A percentile compares a stretch with the other conserved stretches of the same genome.
These are phyloP conservation scores for Nomada fucata DNA, from an alignment of 2,888 invertebrate genomes.

Conservation along the genomic window DNA sequence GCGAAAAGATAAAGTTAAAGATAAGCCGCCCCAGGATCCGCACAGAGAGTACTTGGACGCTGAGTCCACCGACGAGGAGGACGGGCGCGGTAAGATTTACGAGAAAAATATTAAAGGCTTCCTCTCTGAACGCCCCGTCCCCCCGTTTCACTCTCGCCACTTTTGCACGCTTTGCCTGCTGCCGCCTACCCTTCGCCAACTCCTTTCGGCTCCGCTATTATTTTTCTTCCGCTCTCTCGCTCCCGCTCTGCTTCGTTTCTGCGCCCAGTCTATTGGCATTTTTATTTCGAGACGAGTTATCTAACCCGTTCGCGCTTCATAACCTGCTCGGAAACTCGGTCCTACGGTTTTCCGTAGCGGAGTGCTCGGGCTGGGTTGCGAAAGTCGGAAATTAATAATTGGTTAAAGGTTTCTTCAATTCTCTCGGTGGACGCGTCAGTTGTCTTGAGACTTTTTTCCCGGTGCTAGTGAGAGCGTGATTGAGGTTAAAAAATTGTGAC, in stretches of 20 bases:
- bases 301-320: neutral
- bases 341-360: too few relatives aligned
- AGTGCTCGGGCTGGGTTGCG: too few relatives aligned
- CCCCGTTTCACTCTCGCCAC: conserved; percentile 8
- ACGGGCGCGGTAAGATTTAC: conserved; percentile 74
- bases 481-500: too few relatives aligned
- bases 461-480: too few relatives aligned
- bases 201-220: conserved; percentile 12
- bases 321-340: neutral
- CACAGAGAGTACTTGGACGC: conserved; percentile 82
- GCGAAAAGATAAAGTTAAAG: conserved; percentile 76
- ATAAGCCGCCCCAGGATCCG: conserved; percentile 76
- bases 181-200: conserved; percentile 15
- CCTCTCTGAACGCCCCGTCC: conserved; percentile 14
- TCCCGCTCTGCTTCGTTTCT: conserved; percentile 1
- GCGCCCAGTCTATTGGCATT: neutral
- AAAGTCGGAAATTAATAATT: too few relatives aligned
- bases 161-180: conserved; percentile 11
- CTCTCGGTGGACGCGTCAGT: too few relatives aligned
- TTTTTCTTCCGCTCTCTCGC: conserved; percentile 1
- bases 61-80: conserved; percentile 78
- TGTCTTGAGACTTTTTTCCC: too few relatives aligned
- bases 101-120: conserved; percentile 77
- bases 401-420: too few relatives aligned
- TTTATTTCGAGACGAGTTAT: neutral